Percentiles rank a stretch among this genome's conserved stretches.
Evolutionary conservation across 2,113 vertebrate species (phyloP).

Genomic region (Pithys albifrons): DNA sequence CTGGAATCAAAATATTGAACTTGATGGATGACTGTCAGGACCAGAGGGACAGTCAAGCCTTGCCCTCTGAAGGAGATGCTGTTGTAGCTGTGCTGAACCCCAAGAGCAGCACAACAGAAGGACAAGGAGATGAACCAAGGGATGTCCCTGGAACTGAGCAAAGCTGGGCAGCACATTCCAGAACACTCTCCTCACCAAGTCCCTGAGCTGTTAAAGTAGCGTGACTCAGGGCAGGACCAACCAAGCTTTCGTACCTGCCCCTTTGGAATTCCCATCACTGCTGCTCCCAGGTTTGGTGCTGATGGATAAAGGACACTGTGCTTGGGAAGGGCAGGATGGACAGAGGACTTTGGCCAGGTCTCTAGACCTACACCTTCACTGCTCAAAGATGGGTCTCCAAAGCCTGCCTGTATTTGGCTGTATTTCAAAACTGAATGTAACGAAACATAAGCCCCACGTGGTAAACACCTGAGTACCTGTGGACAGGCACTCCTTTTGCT

Average conservation of each 20-base stretch:
- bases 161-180: not conserved
- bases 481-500: not conserved
- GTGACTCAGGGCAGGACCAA: not conserved
- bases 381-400: not conserved
- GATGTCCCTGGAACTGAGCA: not conserved
- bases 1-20: not conserved
- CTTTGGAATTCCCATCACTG: not conserved
- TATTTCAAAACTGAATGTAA: not conserved
- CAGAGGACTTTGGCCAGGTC: not conserved
- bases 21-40: not conserved
- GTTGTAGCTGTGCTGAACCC: not conserved
- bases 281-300: not conserved
- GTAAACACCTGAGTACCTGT: not conserved
- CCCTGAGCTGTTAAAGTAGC: not conserved
- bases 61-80: too few relatives aligned
- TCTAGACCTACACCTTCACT: not conserved
- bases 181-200: not conserved
- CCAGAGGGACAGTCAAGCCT: not conserved
- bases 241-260: not conserved
- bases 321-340: not conserved
- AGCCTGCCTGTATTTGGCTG: not conserved
- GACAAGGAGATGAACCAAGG: accelerated
- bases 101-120: not conserved
- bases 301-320: not conserved
- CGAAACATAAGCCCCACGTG: accelerated